Evolutionary conservation across 1,140 invertebrate genomes (phyloP), one percentile per base, ranked within the genome.

Genomic region (Popillia japonica): DNA sequence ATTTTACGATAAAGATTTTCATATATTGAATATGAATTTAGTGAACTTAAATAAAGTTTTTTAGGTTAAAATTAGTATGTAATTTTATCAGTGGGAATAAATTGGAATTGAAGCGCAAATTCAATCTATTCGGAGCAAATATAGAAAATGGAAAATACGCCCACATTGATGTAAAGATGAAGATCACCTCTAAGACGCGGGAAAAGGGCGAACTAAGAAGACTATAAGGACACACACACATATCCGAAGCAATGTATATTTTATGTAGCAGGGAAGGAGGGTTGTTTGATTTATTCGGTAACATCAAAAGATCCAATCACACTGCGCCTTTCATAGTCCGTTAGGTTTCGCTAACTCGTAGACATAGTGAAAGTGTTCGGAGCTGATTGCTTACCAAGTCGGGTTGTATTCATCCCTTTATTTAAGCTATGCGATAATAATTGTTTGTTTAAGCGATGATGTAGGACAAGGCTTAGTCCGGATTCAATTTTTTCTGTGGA

Each of bases 271-370:
- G 61, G 22, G 61, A 22, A 23, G 61, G 80, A 77, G 80, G 80
- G 78, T 73, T 78, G 80, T 81, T 81, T 82, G 81, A 82, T 81
- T 80, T 79, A 82, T 81, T 79, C 74, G 61, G 23, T 55, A 78
- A 79, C 78, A 78, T 79, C 80, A 80, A 81, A 82, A 81, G 81
- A 79, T 81, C 77, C 80, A 81, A 81, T 81, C 79, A 81, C 77
- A 79, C 74, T 80, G 61, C 80, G 80, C 80, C 78, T 82, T 81
- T 81, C 79, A 81, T 80, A 77, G 79, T 78, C 80, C 79, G 80
- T 80, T 82, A 78, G 78, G 68, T 81, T 78, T 79, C 61, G 79
- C 78, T 80, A 82, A 78, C 80, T 76, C 78, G 68, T 72, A 64
- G 61, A 68, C 22, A 44, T 64, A 76, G 40, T 55, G 77, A 76